These are phyloP conservation scores for Dichetophora obliterata DNA, from an alignment of 2,888 invertebrate species.

Conservation along the genomic window DNA sequence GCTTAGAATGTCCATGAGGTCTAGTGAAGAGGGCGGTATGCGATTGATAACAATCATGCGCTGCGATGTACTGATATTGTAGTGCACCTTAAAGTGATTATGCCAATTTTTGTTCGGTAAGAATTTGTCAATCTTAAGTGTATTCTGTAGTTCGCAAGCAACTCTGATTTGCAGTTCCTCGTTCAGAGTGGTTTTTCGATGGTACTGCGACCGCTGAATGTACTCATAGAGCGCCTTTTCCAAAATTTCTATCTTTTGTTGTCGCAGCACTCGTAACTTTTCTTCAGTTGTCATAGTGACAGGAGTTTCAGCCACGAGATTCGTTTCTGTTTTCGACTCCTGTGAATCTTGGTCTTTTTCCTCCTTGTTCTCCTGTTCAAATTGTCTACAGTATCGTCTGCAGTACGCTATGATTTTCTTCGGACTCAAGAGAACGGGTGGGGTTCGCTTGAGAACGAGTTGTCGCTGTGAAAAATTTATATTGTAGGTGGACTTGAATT, in stretches of 20 bases:
- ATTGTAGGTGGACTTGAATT: slow-evolving; percentile 61
- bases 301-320: slow-evolving; percentile 52
- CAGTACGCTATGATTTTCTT: slow-evolving; percentile 64
- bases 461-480: slow-evolving; percentile 61
- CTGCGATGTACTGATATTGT: slow-evolving; percentile 52
- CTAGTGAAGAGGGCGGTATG: slow-evolving; percentile 58
- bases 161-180: slow-evolving; percentile 54
- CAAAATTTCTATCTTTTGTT: slow-evolving; percentile 62
- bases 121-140: slow-evolving; percentile 63
- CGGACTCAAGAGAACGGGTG: slow-evolving; percentile 58
- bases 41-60: slow-evolving; percentile 47
- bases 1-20: slow-evolving; percentile 62
- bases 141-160: slow-evolving; percentile 58
- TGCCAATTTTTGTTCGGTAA: slow-evolving; percentile 61
- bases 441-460: slow-evolving; percentile 57
- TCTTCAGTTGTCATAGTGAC: slow-evolving; percentile 55
- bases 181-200: slow-evolving; percentile 56
- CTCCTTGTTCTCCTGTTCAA: slow-evolving; percentile 12
- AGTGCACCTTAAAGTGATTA: slow-evolving; percentile 56
- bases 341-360: background rate
- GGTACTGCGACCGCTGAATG: slow-evolving; percentile 61
- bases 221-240: slow-evolving; percentile 64
- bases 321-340: background rate
- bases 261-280: slow-evolving; percentile 57
- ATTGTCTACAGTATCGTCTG: slow-evolving; percentile 41